Base-by-base conservation (phyloP, 2,888 invertebrate species). In the Odontomyia ornata region DNA sequence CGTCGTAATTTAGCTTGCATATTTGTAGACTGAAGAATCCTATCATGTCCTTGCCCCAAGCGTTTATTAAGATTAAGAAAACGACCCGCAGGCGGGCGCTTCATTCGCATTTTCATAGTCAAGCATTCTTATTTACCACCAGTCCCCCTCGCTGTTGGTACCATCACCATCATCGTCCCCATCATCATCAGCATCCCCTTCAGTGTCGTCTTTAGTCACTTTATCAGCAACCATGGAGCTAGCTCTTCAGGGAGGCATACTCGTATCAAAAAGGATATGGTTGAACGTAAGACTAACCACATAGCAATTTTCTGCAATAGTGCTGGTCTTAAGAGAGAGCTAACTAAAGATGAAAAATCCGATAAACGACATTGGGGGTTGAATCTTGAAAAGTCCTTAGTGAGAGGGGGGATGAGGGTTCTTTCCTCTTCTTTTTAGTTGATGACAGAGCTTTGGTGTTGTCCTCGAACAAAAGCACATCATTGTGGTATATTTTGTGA, bases 41-140 rank as follows among this genome's bases (percentile, higher is more conserved):
- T 67, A 30, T 69, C 69, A 25, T 25, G n/a, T 47, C 69, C 47
- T 46, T 23, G 47, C 46, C 25, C 15, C 11, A 23, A 25, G 69
- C 47, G n/a, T 47, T 69, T 47, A 69, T 69, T 69, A 47, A 69
- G 69, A 69, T 69, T 69, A 69, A 69, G 69, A 69, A 69, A 47
- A 69, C 46, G 69, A 69, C 69, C 69, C 46, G 47, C 47, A 69
- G 27, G 46, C 69, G 21, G 21, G n/a, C 23, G 65, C 9, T 27
- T 1, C 23, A 60, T 52, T 52, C 52, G 0, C 15, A 52, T 52
- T 52, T 52, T 52, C 52, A 15, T 52, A 52, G n/a, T 52, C 1
- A 52, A 52, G 52, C 52, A 52, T 15, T 52, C 18, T 18, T 15
- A 36, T 36, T 36, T 36, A 36, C 36, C 36, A 36, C 36, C 36